Evolutionary conservation across 2,888 invertebrate species (phyloP).

Genomic region (Litoditis marina): DNA sequence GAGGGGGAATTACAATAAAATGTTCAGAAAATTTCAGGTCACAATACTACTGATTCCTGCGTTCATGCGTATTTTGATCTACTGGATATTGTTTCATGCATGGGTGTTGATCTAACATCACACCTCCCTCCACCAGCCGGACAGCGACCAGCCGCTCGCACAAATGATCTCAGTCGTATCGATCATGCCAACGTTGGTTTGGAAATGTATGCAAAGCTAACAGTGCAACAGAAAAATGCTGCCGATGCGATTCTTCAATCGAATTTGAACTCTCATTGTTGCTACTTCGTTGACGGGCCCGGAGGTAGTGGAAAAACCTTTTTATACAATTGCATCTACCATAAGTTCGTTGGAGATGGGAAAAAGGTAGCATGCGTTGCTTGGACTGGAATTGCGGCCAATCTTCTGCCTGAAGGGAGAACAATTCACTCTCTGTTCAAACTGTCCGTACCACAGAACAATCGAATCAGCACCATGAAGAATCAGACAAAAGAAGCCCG

Average conservation of each 20-base stretch:
- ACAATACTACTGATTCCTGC: not conserved
- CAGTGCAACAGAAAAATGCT: not conserved
- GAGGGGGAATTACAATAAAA: too few relatives aligned
- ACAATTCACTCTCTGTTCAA: constrained; percentile 19
- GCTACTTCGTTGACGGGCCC: constrained; percentile 18
- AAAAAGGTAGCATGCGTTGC: constrained; percentile 14
- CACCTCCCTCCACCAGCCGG: too few relatives aligned
- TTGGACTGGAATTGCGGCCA: constrained; percentile 27
- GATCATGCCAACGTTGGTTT: not conserved
- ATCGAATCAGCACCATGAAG: too few relatives aligned
- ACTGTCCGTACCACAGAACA: too few relatives aligned
- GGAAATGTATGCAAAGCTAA: constrained; percentile 5
- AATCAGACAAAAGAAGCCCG: not conserved
- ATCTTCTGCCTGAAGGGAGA: constrained; percentile 23
- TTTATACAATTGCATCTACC: constrained; percentile 15
- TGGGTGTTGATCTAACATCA: too few relatives aligned
- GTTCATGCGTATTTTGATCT: constrained; percentile 17
- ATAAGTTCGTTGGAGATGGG: not conserved
- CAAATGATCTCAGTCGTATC: not conserved
- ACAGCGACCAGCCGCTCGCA: too few relatives aligned
- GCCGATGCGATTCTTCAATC: too few relatives aligned
- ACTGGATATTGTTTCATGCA: too few relatives aligned
- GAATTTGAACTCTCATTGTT: too few relatives aligned
- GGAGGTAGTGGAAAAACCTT: constrained; percentile 25
- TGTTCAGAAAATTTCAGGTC: not conserved